Evolutionary conservation across 2,888 invertebrate species (phyloP), one percentile per base, ranked within the genome.

Genomic region (Cacoxenus indagator): DNA sequence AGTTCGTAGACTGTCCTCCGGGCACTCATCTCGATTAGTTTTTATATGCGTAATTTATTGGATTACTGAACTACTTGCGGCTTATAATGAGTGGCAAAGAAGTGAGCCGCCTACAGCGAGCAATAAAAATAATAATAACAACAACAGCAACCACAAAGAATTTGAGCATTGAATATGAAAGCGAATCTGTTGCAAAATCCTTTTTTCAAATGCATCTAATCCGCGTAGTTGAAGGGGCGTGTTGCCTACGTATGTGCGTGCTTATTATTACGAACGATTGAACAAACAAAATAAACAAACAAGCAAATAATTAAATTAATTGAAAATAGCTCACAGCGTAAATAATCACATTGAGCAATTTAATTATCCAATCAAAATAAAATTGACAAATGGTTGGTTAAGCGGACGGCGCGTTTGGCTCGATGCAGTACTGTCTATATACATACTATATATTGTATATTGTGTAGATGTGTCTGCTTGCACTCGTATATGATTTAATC

Each of bases 311-410:
- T 84, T 82, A 74, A 73, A 75, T 78, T 84, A 80, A 82, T 82
- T 84, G 83, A 78, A 82, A 67, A 79, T 68, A 64, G 65, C 73
- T 73, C 27, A 54, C 67, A 73, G 72, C 76, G 70, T 70, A 74
- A 74, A 72, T 72, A 72, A 76, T 75, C 78, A 72, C 70, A 70
- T 72, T 70, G 74, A 71, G 31, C 74, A 81, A 78, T 76, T 72
- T 82, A 84, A 82, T 80, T 78, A 82, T 81, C 83, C 75, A 78
- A 78, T 72, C 74, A 75, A 81, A 81, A 78, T 75, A 82, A 81
- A 72, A 70, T 65, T 27, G 51, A 43, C 46, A 26, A 43, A 67
- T 68, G 70, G n/a, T n/a, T n/a, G 65, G 62, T 45, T 11, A 43
- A 51, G 57, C 31, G n/a, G 22, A 19, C 51, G 51, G 17, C 17